phyloP scores from a whole-genome alignment of 1,140 invertebrate species.

The Phenacoccus solenopsis region DNA sequence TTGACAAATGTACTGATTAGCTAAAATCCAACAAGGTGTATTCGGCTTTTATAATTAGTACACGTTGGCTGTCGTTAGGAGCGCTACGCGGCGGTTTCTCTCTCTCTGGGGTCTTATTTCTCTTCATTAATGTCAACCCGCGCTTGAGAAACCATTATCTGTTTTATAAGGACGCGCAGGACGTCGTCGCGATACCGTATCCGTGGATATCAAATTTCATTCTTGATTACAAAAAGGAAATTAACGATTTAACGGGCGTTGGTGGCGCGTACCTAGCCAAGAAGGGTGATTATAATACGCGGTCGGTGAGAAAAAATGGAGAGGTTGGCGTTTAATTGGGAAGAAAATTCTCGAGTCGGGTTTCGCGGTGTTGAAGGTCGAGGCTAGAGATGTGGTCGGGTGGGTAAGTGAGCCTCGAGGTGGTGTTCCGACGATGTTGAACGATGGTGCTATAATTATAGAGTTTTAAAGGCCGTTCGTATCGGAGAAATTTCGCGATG shows the following conservation, averaged over 20 bases:
- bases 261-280: neutral
- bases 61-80: conserved; percentile 10
- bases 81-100: neutral
- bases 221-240: conserved; percentile 15
- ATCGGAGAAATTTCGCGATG: no score
- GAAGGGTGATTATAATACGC: neutral
- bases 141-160: conserved; percentile 15
- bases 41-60: conserved; percentile 13
- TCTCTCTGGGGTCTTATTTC: conserved; percentile 14
- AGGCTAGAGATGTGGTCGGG: no score
- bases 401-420: no score
- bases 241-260: conserved; percentile 11
- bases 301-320: no score
- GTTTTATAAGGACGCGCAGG: conserved; percentile 16
- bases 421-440: no score
- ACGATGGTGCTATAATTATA: no score
- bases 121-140: conserved; percentile 17
- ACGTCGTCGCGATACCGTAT: no score
- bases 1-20: conserved; percentile 18
- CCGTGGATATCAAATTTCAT: conserved; percentile 13
- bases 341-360: no score
- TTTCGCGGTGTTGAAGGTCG: no score
- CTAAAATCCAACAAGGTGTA: conserved; percentile 16
- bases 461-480: no score
- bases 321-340: no score